phyloP scores from a whole-genome alignment of 1,140 invertebrate species.

The Microplitis demolitor region DNA sequence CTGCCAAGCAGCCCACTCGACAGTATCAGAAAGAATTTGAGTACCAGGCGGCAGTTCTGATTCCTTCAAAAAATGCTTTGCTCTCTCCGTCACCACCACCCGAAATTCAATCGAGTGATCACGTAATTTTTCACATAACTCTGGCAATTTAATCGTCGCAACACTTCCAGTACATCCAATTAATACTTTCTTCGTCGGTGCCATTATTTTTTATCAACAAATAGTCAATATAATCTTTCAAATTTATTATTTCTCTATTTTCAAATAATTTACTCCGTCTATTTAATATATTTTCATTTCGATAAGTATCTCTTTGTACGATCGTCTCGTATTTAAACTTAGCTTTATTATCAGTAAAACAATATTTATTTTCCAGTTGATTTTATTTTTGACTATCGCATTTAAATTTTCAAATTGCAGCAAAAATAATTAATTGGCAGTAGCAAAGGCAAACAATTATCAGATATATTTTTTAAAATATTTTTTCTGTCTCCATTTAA shows the following conservation, averaged over 20 bases:
- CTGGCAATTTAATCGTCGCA: conserved; percentile 83
- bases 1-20: conserved; percentile 94
- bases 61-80: conserved; percentile 84
- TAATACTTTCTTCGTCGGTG: conserved; percentile 66
- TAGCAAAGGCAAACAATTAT: too few relatives aligned
- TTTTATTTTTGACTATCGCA: neutral
- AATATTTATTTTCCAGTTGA: too few relatives aligned
- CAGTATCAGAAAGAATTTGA: conserved; percentile 76
- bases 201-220: conserved; percentile 35
- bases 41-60: conserved; percentile 66
- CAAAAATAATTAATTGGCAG: neutral
- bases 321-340: neutral
- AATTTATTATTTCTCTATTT: neutral
- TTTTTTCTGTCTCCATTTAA: too few relatives aligned
- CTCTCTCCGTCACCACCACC: conserved; percentile 82
- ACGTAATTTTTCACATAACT: conserved; percentile 67
- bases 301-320: neutral
- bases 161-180: conserved; percentile 91
- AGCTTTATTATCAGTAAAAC: neutral
- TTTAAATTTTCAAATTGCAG: neutral
- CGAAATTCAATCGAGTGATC: conserved; percentile 67
- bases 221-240: neutral
- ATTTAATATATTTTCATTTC: neutral
- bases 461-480: too few relatives aligned
- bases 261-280: neutral